Conservation (phyloP, 1,140 invertebrate species). For the Dysdera silvatica region DNA sequence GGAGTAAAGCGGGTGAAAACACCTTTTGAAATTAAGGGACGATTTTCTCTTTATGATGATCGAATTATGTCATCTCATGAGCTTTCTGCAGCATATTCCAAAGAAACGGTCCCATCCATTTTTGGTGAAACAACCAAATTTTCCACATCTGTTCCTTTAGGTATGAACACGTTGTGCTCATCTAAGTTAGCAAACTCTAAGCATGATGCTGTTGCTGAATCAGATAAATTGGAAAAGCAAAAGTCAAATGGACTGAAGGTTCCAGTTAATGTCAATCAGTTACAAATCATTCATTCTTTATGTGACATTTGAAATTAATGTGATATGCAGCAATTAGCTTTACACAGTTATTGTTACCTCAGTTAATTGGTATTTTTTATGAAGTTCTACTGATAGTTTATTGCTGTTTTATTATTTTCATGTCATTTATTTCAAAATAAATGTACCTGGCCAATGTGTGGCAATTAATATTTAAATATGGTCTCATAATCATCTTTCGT, state of each 20-base stretch:
- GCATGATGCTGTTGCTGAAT: too few relatives aligned
- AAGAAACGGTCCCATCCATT: neutral
- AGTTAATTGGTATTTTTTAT: too few relatives aligned
- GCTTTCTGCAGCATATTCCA: neutral
- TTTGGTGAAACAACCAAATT: slow-evolving; percentile 13
- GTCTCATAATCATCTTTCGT: too few relatives aligned
- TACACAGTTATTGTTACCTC: too few relatives aligned
- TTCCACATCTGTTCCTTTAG: slow-evolving; percentile 21
- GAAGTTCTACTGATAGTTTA: too few relatives aligned
- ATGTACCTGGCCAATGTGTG: too few relatives aligned
- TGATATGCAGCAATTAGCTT: too few relatives aligned
- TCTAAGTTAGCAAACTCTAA: too few relatives aligned
- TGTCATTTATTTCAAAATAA: too few relatives aligned
- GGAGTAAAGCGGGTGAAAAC: slow-evolving; percentile 67
- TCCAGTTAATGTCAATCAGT: neutral
- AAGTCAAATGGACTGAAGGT: slow-evolving; percentile 1
- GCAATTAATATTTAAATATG: too few relatives aligned
- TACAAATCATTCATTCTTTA: slow-evolving; percentile 10
- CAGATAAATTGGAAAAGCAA: too few relatives aligned
- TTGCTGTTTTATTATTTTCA: too few relatives aligned
- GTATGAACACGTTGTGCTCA: slow-evolving; percentile 15
- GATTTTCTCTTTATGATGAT: slow-evolving; percentile 76
- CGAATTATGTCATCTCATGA: slow-evolving; percentile 58
- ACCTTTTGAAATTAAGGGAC: slow-evolving; percentile 63
- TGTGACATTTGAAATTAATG: slow-evolving; percentile 21